Evolutionary conservation across 2,797 vertebrate genomes (phyloP).

Genomic region (Coilia nasus): DNA sequence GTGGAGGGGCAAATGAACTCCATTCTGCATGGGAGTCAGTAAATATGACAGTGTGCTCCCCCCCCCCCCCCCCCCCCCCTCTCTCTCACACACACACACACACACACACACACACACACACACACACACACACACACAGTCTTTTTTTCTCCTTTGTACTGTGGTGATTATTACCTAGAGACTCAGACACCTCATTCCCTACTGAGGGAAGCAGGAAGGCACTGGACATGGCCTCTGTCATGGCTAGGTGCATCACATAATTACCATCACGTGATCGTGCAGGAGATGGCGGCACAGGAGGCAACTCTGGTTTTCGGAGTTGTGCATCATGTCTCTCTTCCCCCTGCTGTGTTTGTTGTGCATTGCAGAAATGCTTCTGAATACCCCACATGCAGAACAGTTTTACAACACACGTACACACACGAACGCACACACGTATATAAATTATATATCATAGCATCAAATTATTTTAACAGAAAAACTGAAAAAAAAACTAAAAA

Average conservation of each 20-base stretch:
- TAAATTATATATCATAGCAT: neutral
- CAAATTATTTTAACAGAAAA: too few relatives aligned
- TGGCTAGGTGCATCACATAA: constrained; percentile 35
- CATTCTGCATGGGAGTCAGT: constrained; percentile 26
- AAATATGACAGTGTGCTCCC: constrained; percentile 2
- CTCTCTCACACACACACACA: neutral
- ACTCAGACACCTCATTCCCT: constrained; percentile 33
- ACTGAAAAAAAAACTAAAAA: too few relatives aligned
- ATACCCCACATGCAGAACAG: neutral
- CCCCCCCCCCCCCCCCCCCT: neutral
- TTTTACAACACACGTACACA: neutral
- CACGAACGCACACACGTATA: neutral
- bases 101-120: constrained; percentile 13
- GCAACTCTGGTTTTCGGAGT: neutral
- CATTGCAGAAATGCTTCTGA: neutral
- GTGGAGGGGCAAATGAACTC: constrained; percentile 34
- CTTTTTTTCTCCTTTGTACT: neutral
- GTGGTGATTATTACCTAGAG: constrained; percentile 14
- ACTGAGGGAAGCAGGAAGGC: neutral
- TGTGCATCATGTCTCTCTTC: neutral
- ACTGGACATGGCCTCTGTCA: constrained; percentile 24
- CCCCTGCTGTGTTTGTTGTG: constrained; percentile 4
- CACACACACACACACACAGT: neutral
- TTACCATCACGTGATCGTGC: constrained; percentile 27
- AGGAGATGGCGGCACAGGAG: neutral